phyloP scores from a whole-genome alignment of 2,797 vertebrate genomes.

The Gymnopithys bicolor region DNA sequence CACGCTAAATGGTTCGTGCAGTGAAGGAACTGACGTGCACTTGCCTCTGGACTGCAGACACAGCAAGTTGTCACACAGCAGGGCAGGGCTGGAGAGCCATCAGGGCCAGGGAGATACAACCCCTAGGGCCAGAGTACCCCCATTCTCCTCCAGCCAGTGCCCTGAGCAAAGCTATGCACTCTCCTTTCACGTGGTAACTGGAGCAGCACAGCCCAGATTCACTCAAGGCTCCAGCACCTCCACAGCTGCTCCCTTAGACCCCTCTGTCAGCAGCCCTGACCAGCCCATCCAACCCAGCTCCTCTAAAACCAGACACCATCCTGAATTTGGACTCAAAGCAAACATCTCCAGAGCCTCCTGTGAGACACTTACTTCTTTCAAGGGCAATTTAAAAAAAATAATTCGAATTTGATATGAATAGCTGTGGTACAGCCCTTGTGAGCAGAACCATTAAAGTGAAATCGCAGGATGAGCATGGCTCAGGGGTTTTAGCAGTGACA shows the following conservation, averaged over 20 bases:
- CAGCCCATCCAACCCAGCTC: neutral
- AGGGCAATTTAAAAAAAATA: neutral
- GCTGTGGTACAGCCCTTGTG: neutral
- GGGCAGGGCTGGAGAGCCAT: neutral
- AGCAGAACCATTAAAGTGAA: neutral
- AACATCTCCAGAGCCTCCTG: neutral
- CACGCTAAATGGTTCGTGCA: neutral
- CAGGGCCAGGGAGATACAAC: neutral
- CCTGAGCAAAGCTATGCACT: neutral
- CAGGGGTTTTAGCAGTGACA: neutral
- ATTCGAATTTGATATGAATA: neutral
- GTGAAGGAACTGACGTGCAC: neutral
- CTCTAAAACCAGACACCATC: accelerated
- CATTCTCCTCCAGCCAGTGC: neutral
- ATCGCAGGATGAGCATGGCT: neutral
- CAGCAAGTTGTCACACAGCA: neutral
- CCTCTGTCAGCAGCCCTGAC: neutral
- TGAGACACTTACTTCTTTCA: neutral
- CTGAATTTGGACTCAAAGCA: neutral
- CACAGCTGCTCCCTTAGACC: neutral
- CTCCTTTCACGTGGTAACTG: neutral
- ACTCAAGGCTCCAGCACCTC: neutral
- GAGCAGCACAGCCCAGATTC: neutral
- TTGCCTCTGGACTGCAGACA: neutral
- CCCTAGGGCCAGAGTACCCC: neutral